Conservation (phyloP, 2,113 vertebrate genomes). For the Oreocharis arfaki region DNA sequence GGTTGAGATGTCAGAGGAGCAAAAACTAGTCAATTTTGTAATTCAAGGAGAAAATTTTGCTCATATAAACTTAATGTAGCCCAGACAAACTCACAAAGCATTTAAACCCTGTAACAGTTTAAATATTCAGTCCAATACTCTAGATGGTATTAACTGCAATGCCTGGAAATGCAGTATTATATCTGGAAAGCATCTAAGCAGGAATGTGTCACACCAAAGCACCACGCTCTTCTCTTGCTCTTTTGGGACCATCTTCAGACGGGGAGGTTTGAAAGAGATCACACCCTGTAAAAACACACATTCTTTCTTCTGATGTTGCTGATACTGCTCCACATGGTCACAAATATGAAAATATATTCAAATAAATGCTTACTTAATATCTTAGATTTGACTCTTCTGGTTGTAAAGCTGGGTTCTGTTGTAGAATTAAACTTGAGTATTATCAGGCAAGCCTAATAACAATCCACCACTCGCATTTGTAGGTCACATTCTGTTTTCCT, state of each 20-base stretch:
- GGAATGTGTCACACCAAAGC: not conserved
- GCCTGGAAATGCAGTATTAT: not conserved
- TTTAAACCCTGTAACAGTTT: not conserved
- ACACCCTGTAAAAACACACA: not conserved
- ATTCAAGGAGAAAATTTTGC: not conserved
- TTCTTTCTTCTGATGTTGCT: not conserved
- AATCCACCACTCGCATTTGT: not conserved
- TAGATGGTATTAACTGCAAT: not conserved
- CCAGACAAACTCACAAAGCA: not conserved
- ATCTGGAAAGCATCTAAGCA: not conserved
- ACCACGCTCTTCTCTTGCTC: not conserved
- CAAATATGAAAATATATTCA: not conserved
- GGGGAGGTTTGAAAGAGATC: not conserved
- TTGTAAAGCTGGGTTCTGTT: not conserved
- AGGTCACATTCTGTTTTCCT: not conserved
- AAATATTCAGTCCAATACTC: not conserved
- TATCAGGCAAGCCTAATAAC: not conserved
- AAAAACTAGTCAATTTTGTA: not conserved
- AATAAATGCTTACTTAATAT: not conserved
- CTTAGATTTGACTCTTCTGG: not conserved
- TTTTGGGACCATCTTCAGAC: not conserved
- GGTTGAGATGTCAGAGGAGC: not conserved
- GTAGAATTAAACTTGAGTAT: not conserved
- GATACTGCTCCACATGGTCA: not conserved
- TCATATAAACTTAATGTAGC: not conserved